These are phyloP conservation scores for Chaetura pelagica DNA, from an alignment of 2,113 vertebrate genomes.

Conservation along the genomic window DNA sequence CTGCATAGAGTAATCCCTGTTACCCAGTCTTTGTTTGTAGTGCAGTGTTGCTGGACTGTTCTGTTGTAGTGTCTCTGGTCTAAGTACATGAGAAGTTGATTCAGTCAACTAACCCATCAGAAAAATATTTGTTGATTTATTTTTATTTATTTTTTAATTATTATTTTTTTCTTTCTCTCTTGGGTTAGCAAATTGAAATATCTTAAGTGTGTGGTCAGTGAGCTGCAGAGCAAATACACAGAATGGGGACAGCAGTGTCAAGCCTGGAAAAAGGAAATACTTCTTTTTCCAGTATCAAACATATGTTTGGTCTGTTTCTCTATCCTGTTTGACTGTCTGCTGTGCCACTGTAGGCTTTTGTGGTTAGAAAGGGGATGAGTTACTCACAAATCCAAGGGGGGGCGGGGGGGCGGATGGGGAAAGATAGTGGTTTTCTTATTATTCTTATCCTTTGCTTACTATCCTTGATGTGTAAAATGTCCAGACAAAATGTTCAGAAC, in stretches of 20 bases:
- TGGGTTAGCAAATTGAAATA: slow-evolving; percentile 11
- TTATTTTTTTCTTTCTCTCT: not conserved
- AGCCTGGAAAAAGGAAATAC: not conserved
- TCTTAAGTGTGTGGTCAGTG: not conserved
- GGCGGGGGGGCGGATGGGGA: too few species aligned
- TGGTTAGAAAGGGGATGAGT: rapidly evolving
- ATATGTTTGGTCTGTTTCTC: not conserved
- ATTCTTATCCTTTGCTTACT: not conserved
- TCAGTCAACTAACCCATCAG: not conserved
- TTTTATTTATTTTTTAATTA: not conserved
- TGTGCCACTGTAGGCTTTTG: not conserved
- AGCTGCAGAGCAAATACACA: not conserved
- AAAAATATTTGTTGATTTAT: not conserved
- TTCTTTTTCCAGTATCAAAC: not conserved
- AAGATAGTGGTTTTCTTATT: not conserved
- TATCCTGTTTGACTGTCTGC: not conserved
- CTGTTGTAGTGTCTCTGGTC: not conserved
- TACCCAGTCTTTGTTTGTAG: not conserved
- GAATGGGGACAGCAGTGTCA: not conserved
- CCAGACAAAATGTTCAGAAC: not conserved
- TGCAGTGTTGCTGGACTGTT: not conserved
- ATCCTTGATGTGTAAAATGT: not conserved
- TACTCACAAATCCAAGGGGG: not conserved
- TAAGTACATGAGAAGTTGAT: not conserved
- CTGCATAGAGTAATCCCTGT: not conserved